Evolutionary conservation across 2,797 vertebrate species (phyloP).

Genomic region (Zenarchopterus dispar): DNA sequence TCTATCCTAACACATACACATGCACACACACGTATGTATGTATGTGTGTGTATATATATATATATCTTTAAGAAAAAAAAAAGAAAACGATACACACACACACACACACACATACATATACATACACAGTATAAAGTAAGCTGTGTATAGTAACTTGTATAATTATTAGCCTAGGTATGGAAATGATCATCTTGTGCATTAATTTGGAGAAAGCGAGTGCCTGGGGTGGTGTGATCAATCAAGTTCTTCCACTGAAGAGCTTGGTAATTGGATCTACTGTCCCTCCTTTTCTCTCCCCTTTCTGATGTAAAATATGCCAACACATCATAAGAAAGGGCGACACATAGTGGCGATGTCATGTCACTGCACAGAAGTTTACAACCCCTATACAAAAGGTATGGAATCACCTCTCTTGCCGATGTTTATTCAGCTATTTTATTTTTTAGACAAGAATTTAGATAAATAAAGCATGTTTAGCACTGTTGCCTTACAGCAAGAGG

Average conservation of each 20-base stretch:
- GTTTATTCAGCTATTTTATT: too few species aligned
- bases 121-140: too few species aligned
- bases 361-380: conserved; percentile 15
- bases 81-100: too few species aligned
- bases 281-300: neutral
- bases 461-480: too few species aligned
- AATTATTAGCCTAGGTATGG: too few species aligned
- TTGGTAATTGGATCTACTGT: neutral
- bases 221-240: neutral
- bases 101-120: neutral
- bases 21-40: neutral
- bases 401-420: too few species aligned
- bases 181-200: neutral
- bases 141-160: too few species aligned
- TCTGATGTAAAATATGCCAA: neutral
- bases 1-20: neutral
- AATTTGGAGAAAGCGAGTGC: neutral
- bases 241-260: neutral
- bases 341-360: conserved; percentile 42
- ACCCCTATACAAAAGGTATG: neutral
- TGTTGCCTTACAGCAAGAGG: too few species aligned
- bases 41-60: neutral
- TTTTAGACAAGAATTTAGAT: too few species aligned
- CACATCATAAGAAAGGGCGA: conserved; percentile 35
- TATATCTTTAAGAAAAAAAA: too few species aligned